Conservation (phyloP, 1,140 invertebrate species). For the Cardiocondyla obscurior region DNA sequence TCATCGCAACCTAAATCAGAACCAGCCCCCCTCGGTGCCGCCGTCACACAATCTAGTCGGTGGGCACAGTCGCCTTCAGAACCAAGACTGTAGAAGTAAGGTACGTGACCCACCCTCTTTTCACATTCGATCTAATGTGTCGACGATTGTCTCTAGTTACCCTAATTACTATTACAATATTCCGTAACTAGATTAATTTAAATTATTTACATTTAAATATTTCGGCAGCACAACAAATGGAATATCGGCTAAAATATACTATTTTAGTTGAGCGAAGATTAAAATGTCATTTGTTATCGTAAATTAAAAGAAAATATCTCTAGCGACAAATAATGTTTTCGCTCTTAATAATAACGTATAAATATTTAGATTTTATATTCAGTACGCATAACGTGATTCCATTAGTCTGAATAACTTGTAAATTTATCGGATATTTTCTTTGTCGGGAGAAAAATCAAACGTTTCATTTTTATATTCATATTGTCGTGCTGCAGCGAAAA, state of each 20-base stretch:
- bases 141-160: background rate
- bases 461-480: conserved; percentile 6
- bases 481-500: background rate
- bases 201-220: background rate
- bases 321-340: no score
- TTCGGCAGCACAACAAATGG: background rate
- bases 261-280: background rate
- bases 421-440: conserved; percentile 3
- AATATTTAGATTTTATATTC: background rate
- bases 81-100: conserved; percentile 78
- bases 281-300: background rate
- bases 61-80: conserved; percentile 74
- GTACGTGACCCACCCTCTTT: conserved; percentile 54
- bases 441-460: background rate
- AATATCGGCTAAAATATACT: background rate
- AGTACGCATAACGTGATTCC: background rate
- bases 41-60: conserved; percentile 75
- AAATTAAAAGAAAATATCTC: background rate
- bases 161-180: background rate
- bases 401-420: conserved; percentile 2
- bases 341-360: no score
- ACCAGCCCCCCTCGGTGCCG: conserved; percentile 73
- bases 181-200: no score
- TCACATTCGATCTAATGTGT: background rate
- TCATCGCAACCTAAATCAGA: conserved; percentile 84